Conservation (phyloP, 1,140 invertebrate genomes). For the Venturia canescens region DNA sequence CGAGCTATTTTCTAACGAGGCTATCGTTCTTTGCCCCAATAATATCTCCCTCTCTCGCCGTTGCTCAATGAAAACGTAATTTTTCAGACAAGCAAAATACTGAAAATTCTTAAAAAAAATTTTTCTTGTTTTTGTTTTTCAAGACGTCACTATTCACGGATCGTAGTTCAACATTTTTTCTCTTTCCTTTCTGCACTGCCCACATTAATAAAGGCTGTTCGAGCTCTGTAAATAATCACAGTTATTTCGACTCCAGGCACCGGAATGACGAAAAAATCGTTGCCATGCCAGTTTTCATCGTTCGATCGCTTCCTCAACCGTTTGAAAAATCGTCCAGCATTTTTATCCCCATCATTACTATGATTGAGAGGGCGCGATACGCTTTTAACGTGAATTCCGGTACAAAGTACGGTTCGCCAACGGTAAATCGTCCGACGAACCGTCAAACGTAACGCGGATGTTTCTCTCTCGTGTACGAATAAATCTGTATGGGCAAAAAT, state of each 20-base stretch:
- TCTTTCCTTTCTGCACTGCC: not conserved
- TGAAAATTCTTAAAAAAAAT: not conserved
- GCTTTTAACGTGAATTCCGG: not conserved
- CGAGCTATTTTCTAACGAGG: constrained; percentile 38
- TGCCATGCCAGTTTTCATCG: too few relatives aligned
- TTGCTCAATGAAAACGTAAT: not conserved
- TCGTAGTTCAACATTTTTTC: not conserved
- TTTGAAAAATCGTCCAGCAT: not conserved
- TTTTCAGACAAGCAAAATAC: not conserved
- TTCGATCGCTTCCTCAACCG: not conserved
- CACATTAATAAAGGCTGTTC: too few relatives aligned
- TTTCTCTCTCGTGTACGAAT: too few relatives aligned
- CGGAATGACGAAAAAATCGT: too few relatives aligned
- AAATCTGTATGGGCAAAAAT: too few relatives aligned
- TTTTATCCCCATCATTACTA: not conserved
- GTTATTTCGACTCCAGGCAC: too few relatives aligned
- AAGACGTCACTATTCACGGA: not conserved
- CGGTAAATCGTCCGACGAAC: not conserved
- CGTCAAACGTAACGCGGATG: not conserved
- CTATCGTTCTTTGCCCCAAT: constrained; percentile 48
- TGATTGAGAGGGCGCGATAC: not conserved
- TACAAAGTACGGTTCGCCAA: not conserved
- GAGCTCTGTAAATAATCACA: too few relatives aligned
- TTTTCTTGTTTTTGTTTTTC: not conserved
- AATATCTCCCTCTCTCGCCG: constrained; percentile 13